These are phyloP conservation scores for Agrochola macilenta DNA, from an alignment of 2,888 invertebrate species.

Conservation along the genomic window DNA sequence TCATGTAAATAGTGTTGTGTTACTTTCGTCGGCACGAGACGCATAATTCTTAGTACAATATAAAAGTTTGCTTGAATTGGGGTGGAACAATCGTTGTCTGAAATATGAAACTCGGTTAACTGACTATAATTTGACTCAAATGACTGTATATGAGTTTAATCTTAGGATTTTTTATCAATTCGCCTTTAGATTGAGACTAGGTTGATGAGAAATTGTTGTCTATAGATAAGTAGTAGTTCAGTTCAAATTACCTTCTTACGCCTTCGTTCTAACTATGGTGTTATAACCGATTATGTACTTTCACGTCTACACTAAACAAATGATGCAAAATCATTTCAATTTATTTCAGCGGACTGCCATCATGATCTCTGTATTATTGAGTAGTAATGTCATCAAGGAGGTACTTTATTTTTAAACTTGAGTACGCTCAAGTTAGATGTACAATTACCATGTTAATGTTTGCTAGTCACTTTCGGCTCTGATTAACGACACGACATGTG, in stretches of 20 bases:
- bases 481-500: constrained; percentile 75
- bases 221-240: neutral
- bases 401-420: constrained; percentile 5
- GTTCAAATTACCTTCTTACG: neutral
- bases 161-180: constrained; percentile 18
- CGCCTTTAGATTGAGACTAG: neutral
- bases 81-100: constrained; percentile 63
- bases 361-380: neutral
- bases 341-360: neutral
- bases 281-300: neutral
- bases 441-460: constrained; percentile 57
- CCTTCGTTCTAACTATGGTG: neutral
- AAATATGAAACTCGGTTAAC: constrained; percentile 64
- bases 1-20: constrained; percentile 19
- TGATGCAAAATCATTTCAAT: constrained; percentile 4
- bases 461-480: constrained; percentile 82
- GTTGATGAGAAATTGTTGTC: neutral
- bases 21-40: constrained; percentile 58
- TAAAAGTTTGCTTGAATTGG: constrained; percentile 59
- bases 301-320: neutral
- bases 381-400: neutral
- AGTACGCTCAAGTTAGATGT: constrained; percentile 21
- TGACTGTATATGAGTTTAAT: constrained; percentile 25
- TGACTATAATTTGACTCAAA: constrained; percentile 57
- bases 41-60: constrained; percentile 56